Conservation (phyloP, 2,113 vertebrate species). For the Nothobranchius furzeri region DNA sequence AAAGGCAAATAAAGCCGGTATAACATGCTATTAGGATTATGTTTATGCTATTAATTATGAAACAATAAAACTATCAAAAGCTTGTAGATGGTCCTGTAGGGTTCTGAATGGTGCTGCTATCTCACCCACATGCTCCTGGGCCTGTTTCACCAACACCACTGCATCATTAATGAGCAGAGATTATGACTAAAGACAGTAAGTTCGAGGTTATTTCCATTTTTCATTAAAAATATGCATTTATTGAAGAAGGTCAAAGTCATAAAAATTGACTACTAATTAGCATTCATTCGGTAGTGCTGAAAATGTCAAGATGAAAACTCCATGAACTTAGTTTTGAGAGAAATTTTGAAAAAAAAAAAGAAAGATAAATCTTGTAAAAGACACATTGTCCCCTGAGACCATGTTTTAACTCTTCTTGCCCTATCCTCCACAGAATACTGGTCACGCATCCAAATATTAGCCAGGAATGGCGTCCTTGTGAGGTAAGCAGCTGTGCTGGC, state of each 20-base stretch:
- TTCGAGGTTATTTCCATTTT: conserved; percentile 35
- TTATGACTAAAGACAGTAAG: conserved; percentile 75
- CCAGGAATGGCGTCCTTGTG: conserved; percentile 72
- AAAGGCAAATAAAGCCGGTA: conserved; percentile 31
- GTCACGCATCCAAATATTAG: conserved; percentile 77
- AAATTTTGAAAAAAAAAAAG: not conserved
- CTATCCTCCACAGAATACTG: conserved; percentile 79
- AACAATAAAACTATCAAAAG: conserved; percentile 38
- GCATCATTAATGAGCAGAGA: conserved; percentile 64
- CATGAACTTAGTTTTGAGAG: not conserved
- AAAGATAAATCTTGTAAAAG: conserved; percentile 9
- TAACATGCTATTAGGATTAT: conserved; percentile 34
- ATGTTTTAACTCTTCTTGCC: conserved; percentile 68
- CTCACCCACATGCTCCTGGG: conserved; percentile 45
- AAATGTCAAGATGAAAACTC: not conserved
- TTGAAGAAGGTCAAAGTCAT: too few relatives aligned
- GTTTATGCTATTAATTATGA: conserved; percentile 32
- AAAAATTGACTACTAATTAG: too few relatives aligned
- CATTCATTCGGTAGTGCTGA: too few relatives aligned
- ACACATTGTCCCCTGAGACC: conserved; percentile 44
- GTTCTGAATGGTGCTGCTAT: conserved; percentile 25
- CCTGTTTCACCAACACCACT: conserved; percentile 22
- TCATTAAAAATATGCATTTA: too few relatives aligned
- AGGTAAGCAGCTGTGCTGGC: conserved; percentile 83
- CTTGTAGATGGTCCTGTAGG: conserved; percentile 8